These are phyloP conservation scores for Microchirus variegatus DNA, from an alignment of 2,797 vertebrate genomes.

Conservation along the genomic window DNA sequence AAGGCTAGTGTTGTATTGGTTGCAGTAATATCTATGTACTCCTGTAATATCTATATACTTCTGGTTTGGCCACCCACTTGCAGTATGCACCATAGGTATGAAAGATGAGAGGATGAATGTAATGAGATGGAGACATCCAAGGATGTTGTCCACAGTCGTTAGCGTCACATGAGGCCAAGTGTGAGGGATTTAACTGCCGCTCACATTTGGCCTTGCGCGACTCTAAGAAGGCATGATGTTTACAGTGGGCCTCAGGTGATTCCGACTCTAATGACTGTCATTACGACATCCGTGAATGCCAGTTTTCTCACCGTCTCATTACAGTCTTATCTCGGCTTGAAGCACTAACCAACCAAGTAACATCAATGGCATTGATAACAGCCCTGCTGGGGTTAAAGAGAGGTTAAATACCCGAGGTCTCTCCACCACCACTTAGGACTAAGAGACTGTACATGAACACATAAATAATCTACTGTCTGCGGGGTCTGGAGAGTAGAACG, in stretches of 20 bases:
- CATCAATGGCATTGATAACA: background rate
- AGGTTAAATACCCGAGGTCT: background rate
- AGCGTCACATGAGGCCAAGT: background rate
- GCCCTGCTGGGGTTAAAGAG: background rate
- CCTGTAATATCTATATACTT: background rate
- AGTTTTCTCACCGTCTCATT: background rate
- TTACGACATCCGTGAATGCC: background rate
- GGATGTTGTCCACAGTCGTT: background rate
- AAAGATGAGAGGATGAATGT: slow-evolving; percentile 15
- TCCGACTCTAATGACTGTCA: background rate
- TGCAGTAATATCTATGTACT: background rate
- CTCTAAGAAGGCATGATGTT: background rate
- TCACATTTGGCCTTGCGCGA: background rate
- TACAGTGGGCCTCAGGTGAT: background rate
- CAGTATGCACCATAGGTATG: background rate
- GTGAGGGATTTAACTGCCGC: background rate
- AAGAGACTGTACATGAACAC: background rate
- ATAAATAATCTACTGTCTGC: too few species aligned
- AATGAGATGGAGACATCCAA: slow-evolving; percentile 1
- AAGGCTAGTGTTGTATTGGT: slow-evolving; percentile 7
- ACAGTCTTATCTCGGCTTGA: background rate
- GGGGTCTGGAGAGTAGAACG: too few species aligned
- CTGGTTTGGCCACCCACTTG: background rate
- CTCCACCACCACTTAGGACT: background rate
- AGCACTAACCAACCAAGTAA: background rate